A percentile compares a stretch with the other conserved stretches of the same genome.
Conservation (phyloP, 92 coral and sea anemone species). For the Porites rus region DNA sequence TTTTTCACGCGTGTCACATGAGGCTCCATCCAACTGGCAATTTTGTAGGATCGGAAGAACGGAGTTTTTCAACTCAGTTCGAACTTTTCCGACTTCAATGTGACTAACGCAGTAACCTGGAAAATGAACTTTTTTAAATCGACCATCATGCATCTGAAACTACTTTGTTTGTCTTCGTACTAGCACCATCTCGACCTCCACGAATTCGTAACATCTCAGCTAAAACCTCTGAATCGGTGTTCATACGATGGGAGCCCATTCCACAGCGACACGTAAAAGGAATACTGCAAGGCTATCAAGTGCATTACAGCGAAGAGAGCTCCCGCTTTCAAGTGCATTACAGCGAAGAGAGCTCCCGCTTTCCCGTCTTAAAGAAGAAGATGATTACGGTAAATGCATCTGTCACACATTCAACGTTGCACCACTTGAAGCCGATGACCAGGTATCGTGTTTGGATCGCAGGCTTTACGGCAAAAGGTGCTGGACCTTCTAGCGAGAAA, state of each 20-base stretch:
- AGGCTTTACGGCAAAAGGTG: conserved; percentile 79
- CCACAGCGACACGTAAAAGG: conserved; percentile 59
- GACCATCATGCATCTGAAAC: not conserved
- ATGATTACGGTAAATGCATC: conserved; percentile 70
- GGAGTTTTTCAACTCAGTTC: no score
- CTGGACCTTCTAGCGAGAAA: conserved; percentile 72
- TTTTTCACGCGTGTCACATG: no score
- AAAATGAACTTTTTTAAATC: not conserved
- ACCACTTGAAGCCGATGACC: conserved; percentile 66
- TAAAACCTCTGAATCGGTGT: conserved; percentile 42
- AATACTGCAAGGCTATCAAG: conserved; percentile 68
- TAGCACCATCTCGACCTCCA: conserved; percentile 72
- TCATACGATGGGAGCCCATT: conserved; percentile 70
- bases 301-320: conserved; percentile 57
- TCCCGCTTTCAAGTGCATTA: conserved; percentile 41
- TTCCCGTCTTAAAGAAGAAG: conserved; percentile 36
- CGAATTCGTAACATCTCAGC: conserved; percentile 37
- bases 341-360: conserved; percentile 49
- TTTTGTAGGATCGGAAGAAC: no score
- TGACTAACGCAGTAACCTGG: not conserved
- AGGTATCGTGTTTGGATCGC: conserved; percentile 69
- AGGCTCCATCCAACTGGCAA: no score
- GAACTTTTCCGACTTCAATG: not conserved
- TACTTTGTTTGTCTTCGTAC: not conserved
- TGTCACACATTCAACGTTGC: conserved; percentile 40